phyloP scores from a whole-genome alignment of 2,888 invertebrate species.

The Odontocolon sp. region DNA sequence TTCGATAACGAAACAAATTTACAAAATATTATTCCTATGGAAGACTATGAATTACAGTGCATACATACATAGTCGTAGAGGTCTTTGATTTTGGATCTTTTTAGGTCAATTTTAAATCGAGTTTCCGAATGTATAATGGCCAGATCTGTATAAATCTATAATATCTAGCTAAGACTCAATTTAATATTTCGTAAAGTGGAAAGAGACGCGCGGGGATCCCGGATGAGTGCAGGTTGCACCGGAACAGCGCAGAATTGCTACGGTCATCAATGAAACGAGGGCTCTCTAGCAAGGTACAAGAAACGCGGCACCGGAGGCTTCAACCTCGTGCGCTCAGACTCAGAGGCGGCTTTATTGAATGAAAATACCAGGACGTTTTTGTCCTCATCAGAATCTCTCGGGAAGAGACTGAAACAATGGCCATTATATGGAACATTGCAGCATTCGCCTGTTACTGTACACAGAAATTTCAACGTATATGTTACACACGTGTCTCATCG shows the following conservation, averaged over 20 bases:
- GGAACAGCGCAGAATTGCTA: conserved; percentile 53
- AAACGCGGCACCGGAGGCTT: conserved; percentile 36
- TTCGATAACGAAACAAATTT: no score
- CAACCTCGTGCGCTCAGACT: neutral
- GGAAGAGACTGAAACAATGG: conserved; percentile 72
- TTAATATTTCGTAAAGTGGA: neutral
- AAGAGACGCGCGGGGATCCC: neutral
- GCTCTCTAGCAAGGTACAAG: conserved; percentile 20
- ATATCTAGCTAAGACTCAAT: neutral
- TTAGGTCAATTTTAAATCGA: no score
- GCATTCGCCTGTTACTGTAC: conserved; percentile 46
- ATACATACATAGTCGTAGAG: no score
- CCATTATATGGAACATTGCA: conserved; percentile 74
- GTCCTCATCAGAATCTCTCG: conserved; percentile 71
- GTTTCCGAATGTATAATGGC: no score
- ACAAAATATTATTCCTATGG: no score
- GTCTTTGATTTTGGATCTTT: no score
- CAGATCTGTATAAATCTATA: no score
- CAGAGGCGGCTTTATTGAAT: conserved; percentile 71
- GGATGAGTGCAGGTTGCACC: conserved; percentile 26
- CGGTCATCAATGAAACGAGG: conserved; percentile 60
- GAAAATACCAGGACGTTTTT: conserved; percentile 77
- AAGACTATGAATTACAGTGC: no score
- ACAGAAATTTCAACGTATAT: neutral
- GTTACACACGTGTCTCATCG: neutral